Evolutionary conservation across 2,113 vertebrate species (phyloP).

Genomic region (Ameiurus melas): DNA sequence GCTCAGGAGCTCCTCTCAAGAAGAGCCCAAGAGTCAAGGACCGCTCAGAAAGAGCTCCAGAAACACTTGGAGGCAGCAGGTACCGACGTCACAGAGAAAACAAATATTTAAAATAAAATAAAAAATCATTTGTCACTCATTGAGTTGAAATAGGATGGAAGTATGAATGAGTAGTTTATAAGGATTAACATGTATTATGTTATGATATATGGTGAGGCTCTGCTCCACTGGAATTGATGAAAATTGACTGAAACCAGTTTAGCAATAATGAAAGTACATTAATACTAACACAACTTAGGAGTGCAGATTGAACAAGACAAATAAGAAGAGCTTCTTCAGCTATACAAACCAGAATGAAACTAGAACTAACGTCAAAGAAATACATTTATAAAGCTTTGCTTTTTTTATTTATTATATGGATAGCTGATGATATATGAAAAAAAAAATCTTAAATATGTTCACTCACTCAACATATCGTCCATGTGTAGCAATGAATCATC

Average conservation of each 20-base stretch:
- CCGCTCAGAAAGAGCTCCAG: too few species aligned
- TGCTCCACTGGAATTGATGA: background rate
- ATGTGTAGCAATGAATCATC: background rate
- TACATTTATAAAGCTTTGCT: background rate
- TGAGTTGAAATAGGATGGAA: too few species aligned
- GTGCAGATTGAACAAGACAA: background rate
- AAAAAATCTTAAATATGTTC: background rate
- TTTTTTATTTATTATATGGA: background rate
- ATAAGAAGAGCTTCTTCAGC: background rate
- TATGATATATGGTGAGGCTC: background rate
- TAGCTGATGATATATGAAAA: background rate
- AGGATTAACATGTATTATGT: too few species aligned
- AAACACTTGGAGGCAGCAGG: too few species aligned
- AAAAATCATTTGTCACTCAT: too few species aligned
- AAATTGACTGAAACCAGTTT: background rate
- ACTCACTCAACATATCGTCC: background rate
- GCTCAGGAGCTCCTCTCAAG: too few species aligned
- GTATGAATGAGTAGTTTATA: too few species aligned
- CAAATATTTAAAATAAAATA: too few species aligned
- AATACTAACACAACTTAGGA: background rate
- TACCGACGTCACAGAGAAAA: too few species aligned
- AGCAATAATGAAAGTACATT: background rate
- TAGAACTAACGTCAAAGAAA: background rate
- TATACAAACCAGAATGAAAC: background rate
- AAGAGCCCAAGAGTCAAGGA: too few species aligned